Evolutionary conservation across 2,113 vertebrate species (phyloP).

Genomic region (Rhodinocichla rosea): DNA sequence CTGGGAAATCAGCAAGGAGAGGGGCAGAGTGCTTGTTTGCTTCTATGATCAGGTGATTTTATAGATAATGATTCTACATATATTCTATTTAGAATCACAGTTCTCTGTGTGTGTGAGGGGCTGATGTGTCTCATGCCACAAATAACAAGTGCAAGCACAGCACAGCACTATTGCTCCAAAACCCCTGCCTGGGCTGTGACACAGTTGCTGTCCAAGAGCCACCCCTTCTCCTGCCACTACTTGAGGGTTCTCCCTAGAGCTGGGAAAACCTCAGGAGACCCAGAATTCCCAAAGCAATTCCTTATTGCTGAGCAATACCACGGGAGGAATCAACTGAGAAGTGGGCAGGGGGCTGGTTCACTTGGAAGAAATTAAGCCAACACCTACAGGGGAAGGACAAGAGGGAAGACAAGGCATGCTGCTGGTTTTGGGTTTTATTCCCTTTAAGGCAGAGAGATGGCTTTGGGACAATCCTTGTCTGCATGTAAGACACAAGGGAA

Average conservation of each 20-base stretch:
- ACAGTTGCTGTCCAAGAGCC: neutral
- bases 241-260: neutral
- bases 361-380: neutral
- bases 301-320: neutral
- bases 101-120: neutral
- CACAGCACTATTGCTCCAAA: neutral
- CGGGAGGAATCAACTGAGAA: neutral
- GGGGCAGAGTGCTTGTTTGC: neutral
- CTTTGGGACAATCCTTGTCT: neutral
- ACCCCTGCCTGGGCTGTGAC: neutral
- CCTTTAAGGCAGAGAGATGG: neutral
- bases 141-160: neutral
- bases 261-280: neutral
- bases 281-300: neutral
- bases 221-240: neutral
- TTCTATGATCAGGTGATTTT: neutral
- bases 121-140: neutral
- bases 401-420: neutral
- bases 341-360: neutral
- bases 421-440: neutral
- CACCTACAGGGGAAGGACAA: neutral
- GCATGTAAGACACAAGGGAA: neutral
- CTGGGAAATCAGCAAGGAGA: conserved; percentile 61
- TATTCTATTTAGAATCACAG: neutral
- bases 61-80: neutral